Evolutionary conservation across 1,140 invertebrate species (phyloP), one percentile per base, ranked within the genome.

Genomic region (Sycobia sp.): DNA sequence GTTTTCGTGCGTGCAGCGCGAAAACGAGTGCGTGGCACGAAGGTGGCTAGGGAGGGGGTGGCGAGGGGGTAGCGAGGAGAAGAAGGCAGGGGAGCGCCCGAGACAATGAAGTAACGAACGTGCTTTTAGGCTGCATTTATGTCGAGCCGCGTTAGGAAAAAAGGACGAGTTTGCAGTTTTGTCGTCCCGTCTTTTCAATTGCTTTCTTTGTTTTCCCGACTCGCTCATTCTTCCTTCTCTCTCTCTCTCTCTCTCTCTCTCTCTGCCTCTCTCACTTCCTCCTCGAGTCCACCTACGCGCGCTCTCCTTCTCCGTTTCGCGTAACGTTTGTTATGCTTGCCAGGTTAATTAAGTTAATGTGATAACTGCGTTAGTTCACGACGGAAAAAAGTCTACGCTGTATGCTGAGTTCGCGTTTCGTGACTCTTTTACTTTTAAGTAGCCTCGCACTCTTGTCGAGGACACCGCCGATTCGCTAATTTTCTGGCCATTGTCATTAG

Each of bases 71-170:
- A n/a, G n/a, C n/a, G n/a, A n/a, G 29, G 39, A 55, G 23, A 14
- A 20, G 38, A 13, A 38, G 9, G 13, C 29, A 51, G 8, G 8
- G 29, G 9, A 54, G 32, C 39, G 18, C 36, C 32, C 29, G 10
- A 20, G 49, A 54, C 59, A 54, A 62, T 54, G 61, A 32, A 13
- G 61, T 62, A 62, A 56, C 61, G 44, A 62, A 62, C 61, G 61
- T 62, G 53, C 61, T 54, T 46, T 54, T 62, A 46, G 49, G 49
- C 25, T 25, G 39, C 50, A 46, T 27, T 36, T 54, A n/a, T 62
- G 22, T 54, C 44, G 23, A 55, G 53, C 44, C 43, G 22, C 43
- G 51, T 23, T 14, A 44, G 13, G 16, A 39, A 39, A 62, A 62
- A 56, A 44, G 53, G 60, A 56, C 53, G 60, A 39, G 29, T 32